Evolutionary conservation across 1,140 invertebrate species (phyloP).

Genomic region (Yoshiicerus persimilis): DNA sequence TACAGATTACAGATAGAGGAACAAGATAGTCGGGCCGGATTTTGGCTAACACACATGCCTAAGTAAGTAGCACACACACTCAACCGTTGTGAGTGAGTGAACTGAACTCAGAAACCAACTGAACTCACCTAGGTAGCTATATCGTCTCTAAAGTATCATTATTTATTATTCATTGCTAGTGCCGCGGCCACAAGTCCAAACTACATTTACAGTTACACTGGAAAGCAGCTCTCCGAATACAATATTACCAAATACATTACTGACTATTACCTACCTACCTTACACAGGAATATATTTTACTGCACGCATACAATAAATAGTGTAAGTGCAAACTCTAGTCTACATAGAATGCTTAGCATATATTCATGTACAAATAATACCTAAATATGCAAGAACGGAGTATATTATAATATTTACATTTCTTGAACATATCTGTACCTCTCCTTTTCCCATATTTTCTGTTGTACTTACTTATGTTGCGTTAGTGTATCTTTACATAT

Average conservation of each 20-base stretch:
- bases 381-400: background rate
- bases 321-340: background rate
- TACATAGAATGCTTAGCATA: no score
- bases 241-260: background rate
- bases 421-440: background rate
- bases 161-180: slow-evolving; percentile 18
- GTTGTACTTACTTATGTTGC: background rate
- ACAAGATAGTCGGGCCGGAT: background rate
- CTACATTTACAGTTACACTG: background rate
- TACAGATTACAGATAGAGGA: slow-evolving; percentile 11
- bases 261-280: background rate
- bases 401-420: background rate
- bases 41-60: background rate
- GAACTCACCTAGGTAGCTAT: background rate
- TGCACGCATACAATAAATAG: background rate
- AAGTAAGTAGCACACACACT: background rate
- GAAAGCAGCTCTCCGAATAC: slow-evolving; percentile 1
- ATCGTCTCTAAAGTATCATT: slow-evolving; percentile 7
- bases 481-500: background rate
- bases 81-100: background rate
- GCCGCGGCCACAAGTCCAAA: slow-evolving; percentile 16
- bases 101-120: background rate
- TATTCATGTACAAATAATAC: background rate
- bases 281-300: background rate
- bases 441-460: background rate